A percentile compares a stretch with the other conserved stretches of the same genome.
These are phyloP conservation scores for Drosophila nr. medialis DNA, from an alignment of 2,888 invertebrate species.

Conservation along the genomic window DNA sequence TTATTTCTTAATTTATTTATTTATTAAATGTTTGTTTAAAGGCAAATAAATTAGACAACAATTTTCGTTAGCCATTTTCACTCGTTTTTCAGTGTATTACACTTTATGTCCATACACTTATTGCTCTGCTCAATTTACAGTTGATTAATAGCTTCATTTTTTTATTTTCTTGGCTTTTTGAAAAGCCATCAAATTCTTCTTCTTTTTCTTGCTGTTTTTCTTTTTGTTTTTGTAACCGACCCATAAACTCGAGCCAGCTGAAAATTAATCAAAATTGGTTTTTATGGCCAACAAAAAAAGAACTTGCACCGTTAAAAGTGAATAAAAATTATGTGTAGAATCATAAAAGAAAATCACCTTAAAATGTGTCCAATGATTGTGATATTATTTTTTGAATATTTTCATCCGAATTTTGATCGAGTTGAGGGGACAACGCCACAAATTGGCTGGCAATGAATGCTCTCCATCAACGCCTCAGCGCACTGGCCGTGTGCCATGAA, in stretches of 20 bases:
- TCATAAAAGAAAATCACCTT: slow-evolving; percentile 30
- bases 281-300: slow-evolving; percentile 9
- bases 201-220: no score
- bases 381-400: slow-evolving; percentile 1
- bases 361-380: slow-evolving; percentile 30
- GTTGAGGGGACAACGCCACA: slow-evolving; percentile 32
- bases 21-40: no score
- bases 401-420: slow-evolving; percentile 30
- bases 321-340: slow-evolving; percentile 23
- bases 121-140: not conserved
- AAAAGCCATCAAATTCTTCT: slow-evolving; percentile 14
- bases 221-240: slow-evolving; percentile 21
- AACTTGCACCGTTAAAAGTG: slow-evolving; percentile 25
- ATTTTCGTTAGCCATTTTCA: no score
- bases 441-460: slow-evolving; percentile 45
- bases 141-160: slow-evolving; percentile 27
- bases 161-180: slow-evolving; percentile 12
- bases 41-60: no score
- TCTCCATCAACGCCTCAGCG: slow-evolving; percentile 9
- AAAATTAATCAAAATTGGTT: slow-evolving; percentile 45
- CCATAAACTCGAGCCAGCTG: slow-evolving; percentile 33
- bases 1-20: no score
- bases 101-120: not conserved
- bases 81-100: not conserved
- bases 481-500: slow-evolving; percentile 61